Percentiles rank a stretch among this genome's conserved stretches.
Conservation (phyloP, 2,113 vertebrate species). For the Setophaga coronata region DNA sequence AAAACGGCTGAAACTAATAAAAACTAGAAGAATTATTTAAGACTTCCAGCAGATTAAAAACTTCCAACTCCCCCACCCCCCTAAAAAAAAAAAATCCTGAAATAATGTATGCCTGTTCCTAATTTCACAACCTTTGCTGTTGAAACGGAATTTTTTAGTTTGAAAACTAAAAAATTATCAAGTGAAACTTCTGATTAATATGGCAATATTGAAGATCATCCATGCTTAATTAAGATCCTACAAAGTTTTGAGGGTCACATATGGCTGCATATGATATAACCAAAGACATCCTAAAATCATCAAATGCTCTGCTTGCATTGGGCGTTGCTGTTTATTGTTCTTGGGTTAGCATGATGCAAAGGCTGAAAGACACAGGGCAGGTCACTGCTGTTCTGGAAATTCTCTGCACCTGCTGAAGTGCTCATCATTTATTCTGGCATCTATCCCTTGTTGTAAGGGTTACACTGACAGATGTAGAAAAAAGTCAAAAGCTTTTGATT, state of each 20-base stretch:
- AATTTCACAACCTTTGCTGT: neutral
- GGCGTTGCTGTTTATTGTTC: neutral
- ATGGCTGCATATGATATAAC: neutral
- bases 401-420: neutral
- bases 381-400: neutral
- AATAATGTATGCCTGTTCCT: neutral
- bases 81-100: rapidly evolving
- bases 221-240: neutral
- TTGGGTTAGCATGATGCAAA: neutral
- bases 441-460: neutral
- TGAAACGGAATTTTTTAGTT: neutral
- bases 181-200: neutral
- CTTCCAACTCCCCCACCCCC: rapidly evolving
- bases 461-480: neutral
- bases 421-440: neutral
- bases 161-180: neutral
- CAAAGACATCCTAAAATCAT: neutral
- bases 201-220: neutral
- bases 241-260: neutral
- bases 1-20: neutral
- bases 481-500: neutral
- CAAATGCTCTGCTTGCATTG: neutral
- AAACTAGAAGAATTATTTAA: neutral
- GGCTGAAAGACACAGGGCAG: neutral
- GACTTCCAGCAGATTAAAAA: neutral